Evolutionary conservation across 2,113 vertebrate species (phyloP), one percentile per base, ranked within the genome.

Genomic region (Montifringilla adamsi): DNA sequence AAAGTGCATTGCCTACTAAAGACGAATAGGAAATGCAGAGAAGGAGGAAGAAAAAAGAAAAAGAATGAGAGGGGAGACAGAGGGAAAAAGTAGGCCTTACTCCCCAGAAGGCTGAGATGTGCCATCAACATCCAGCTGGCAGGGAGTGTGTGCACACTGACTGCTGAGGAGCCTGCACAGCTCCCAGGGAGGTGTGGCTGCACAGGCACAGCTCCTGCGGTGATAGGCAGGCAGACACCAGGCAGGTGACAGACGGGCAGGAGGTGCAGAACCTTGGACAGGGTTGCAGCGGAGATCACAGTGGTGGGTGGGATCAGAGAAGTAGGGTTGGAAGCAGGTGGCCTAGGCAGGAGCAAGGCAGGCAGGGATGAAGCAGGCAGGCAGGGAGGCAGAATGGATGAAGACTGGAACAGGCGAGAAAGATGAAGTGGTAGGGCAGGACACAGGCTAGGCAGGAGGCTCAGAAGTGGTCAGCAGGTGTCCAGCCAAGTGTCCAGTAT

Each of bases 201-300:
- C 9, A 15, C 19, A 13, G 66, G 44, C 12, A 43, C 55, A n/a
- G 53, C 23, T 41, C 44, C 53, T 6, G 9, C 3, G 4, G 24
- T 0, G 0, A 18, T 0, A 1, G 37, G 13, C 6, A 5, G 60
- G 33, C 3, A 3, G 13, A 13, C 10, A 46, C 2, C 1, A 6
- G 31, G 18, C 6, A 23, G 15, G 60, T 7, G 49, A 30, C 19
- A 7, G 24, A 39, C 39, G 8, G 39, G 39, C 31, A 23, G 16
- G 33, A 35, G 13, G 3, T 31, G 62, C 21, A 46, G 49, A 15
- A 10, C 33, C 21, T 16, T 9, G 47, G 24, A 5, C 49, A 53
- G 20, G 26, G 49, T 23, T 3, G 1, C 12, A 27, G 24, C 3
- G 0, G 12, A 10, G 62, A 15, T 46, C 41, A 37, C n/a, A 24